Evolutionary conservation across 2,888 invertebrate species (phyloP).

Genomic region (Tenthredo notha): DNA sequence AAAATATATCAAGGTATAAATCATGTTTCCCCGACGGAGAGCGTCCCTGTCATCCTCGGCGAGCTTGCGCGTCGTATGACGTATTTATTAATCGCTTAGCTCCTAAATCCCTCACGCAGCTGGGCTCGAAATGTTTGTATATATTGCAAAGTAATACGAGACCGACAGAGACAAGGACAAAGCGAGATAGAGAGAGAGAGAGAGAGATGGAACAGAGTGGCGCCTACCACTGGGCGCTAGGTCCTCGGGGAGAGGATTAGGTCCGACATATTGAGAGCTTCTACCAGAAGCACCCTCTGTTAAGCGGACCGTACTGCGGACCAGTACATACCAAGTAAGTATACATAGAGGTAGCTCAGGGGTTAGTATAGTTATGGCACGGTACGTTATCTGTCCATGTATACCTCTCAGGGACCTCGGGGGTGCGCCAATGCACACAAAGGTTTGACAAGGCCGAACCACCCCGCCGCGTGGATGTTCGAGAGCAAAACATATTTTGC

Average conservation of each 20-base stretch:
- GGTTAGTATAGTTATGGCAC: conserved; percentile 32
- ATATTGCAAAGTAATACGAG: conserved; percentile 70
- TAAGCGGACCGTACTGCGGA: conserved; percentile 56
- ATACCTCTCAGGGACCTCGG: conserved; percentile 38
- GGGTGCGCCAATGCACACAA: conserved; percentile 58
- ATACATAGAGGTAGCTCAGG: conserved; percentile 37
- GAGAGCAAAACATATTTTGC: conserved; percentile 39
- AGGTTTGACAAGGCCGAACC: conserved; percentile 24
- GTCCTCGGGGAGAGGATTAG: conserved; percentile 73
- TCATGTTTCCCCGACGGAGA: conserved; percentile 58
- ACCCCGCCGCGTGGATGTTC: not conserved
- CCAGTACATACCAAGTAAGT: conserved; percentile 40
- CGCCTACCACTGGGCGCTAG: conserved; percentile 48
- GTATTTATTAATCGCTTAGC: conserved; percentile 76
- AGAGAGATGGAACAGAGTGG: conserved; percentile 20
- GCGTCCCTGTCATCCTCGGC: conserved; percentile 49
- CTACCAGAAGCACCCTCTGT: conserved; percentile 65
- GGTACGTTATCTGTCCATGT: conserved; percentile 42
- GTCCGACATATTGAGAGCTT: conserved; percentile 74
- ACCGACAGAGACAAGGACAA: not conserved
- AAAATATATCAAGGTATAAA: conserved; percentile 67
- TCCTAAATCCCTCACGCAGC: conserved; percentile 75
- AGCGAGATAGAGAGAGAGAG: conserved; percentile 6
- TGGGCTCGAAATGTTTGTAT: conserved; percentile 74
- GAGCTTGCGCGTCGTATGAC: conserved; percentile 62